Conservation (phyloP, 64 coral and sea anemone species). For the Montipora foliosa region DNA sequence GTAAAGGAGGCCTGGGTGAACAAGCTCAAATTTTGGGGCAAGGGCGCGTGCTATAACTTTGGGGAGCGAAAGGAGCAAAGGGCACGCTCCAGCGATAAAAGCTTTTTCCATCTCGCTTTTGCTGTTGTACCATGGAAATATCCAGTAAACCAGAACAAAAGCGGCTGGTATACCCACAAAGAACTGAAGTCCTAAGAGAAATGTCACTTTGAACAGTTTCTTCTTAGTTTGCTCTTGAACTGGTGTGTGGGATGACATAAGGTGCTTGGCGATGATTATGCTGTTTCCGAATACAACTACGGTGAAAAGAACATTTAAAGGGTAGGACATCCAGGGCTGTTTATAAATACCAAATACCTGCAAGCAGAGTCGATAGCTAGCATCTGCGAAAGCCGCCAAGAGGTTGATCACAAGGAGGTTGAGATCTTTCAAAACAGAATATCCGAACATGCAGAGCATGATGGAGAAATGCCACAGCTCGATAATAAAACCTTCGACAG, state of each 20-base stretch:
- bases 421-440: slow-evolving; percentile 70
- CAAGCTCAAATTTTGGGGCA: slow-evolving; percentile 11
- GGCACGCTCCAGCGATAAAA: slow-evolving; percentile 29
- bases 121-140: slow-evolving; percentile 53
- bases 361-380: slow-evolving; percentile 73
- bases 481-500: slow-evolving; percentile 84
- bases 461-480: slow-evolving; percentile 79
- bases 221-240: not conserved
- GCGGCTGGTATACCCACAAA: slow-evolving; percentile 20
- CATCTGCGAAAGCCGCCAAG: slow-evolving; percentile 64
- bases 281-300: slow-evolving; percentile 51
- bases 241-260: not conserved
- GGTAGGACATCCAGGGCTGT: slow-evolving; percentile 80
- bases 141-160: slow-evolving; percentile 55
- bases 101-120: slow-evolving; percentile 35
- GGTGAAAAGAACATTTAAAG: slow-evolving; percentile 68
- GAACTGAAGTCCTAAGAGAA: slow-evolving; percentile 78
- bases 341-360: slow-evolving; percentile 87
- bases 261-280: slow-evolving; percentile 51
- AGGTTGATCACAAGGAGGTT: slow-evolving; percentile 79
- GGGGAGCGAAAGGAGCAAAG: slow-evolving; percentile 37
- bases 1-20: not conserved
- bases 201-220: slow-evolving; percentile 17
- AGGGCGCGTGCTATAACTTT: slow-evolving; percentile 50
- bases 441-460: slow-evolving; percentile 72